Conservation (phyloP, 2,113 vertebrate species). For the Arizona elegans region DNA sequence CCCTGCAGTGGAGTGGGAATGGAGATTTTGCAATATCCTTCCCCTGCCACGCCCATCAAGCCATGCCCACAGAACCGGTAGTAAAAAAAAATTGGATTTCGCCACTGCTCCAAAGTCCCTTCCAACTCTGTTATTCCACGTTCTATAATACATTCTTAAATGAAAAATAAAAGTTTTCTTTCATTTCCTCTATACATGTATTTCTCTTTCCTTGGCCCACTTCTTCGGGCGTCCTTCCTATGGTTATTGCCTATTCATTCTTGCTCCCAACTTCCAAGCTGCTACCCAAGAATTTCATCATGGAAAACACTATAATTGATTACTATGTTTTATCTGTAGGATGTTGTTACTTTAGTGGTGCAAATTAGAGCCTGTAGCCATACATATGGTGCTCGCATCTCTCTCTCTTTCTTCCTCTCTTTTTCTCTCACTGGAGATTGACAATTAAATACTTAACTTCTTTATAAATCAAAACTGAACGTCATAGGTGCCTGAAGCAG, state of each 20-base stretch:
- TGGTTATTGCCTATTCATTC: neutral
- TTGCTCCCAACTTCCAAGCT: neutral
- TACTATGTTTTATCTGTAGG: constrained; percentile 5
- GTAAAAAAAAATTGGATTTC: no score
- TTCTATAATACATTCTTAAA: constrained; percentile 44
- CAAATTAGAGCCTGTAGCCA: constrained; percentile 41
- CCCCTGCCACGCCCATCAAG: no score
- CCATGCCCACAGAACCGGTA: no score
- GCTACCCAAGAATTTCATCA: neutral
- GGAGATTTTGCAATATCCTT: no score
- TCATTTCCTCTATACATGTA: neutral
- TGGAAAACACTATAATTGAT: constrained; percentile 32
- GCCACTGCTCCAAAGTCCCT: neutral
- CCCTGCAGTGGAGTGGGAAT: no score
- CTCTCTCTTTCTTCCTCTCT: no score
- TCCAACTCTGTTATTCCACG: neutral
- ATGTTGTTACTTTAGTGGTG: constrained; percentile 32
- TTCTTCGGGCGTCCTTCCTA: neutral
- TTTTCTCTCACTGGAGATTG: constrained; percentile 37
- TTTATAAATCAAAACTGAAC: neutral
- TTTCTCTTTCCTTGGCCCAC: neutral
- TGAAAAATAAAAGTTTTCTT: neutral
- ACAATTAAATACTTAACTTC: constrained; percentile 26
- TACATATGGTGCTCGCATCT: neutral
- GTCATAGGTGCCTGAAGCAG: neutral